Conservation (phyloP, 2,888 invertebrate genomes). For the Crematogaster levior region DNA sequence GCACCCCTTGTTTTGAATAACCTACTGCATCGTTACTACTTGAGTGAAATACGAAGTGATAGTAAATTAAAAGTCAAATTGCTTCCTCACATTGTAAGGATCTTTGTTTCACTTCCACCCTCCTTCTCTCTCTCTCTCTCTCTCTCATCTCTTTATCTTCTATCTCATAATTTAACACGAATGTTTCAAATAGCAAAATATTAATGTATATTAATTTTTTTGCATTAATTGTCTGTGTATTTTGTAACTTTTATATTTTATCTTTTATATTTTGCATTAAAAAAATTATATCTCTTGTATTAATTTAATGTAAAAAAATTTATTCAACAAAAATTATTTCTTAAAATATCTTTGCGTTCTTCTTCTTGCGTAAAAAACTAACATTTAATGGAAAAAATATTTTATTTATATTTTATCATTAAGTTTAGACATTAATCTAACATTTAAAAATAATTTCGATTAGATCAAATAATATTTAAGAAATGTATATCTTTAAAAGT, state of each 20-base stretch:
- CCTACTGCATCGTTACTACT: slow-evolving; percentile 63
- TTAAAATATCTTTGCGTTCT: neutral
- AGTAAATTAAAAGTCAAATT: slow-evolving; percentile 42
- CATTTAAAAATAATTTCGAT: neutral
- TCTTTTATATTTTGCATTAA: neutral
- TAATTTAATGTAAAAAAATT: neutral
- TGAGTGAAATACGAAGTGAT: slow-evolving; percentile 43
- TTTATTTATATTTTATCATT: too few relatives aligned
- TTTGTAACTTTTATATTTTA: neutral
- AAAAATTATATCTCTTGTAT: neutral
- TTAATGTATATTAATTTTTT: neutral
- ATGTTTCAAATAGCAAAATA: neutral
- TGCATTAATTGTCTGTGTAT: neutral
- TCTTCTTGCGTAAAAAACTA: neutral
- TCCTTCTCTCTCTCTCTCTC: neutral
- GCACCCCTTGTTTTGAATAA: slow-evolving; percentile 72
- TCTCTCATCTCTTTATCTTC: neutral
- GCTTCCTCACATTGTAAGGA: neutral
- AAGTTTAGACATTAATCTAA: neutral
- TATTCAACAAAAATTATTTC: neutral
- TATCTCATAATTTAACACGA: neutral
- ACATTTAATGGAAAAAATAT: neutral
- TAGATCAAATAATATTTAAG: neutral
- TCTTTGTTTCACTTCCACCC: neutral
- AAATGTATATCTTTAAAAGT: neutral